Evolutionary conservation across 2,113 vertebrate genomes (phyloP).

Genomic region (Zosterops borbonicus): DNA sequence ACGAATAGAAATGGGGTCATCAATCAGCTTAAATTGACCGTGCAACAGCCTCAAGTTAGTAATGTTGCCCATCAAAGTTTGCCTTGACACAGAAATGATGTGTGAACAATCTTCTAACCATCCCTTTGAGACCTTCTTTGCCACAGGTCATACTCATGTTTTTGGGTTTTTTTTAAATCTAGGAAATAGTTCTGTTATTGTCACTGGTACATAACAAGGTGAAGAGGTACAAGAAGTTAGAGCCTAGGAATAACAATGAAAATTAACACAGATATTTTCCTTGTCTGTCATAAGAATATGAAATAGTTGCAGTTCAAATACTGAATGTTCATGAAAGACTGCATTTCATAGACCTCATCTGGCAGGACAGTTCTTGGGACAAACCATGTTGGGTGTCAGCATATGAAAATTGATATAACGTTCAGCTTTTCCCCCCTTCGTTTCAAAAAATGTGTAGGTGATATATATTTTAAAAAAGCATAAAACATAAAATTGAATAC

Average conservation of each 20-base stretch:
- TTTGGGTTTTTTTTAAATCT: background rate
- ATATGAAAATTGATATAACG: background rate
- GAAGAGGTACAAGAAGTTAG: background rate
- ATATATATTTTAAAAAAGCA: background rate
- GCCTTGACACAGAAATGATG: background rate
- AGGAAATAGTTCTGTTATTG: background rate
- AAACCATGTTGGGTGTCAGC: background rate
- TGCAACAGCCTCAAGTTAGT: background rate
- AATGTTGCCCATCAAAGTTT: background rate
- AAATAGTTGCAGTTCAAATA: background rate
- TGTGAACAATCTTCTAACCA: background rate
- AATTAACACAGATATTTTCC: background rate
- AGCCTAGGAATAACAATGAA: background rate
- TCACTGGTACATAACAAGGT: background rate
- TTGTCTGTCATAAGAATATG: background rate
- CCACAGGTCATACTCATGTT: background rate
- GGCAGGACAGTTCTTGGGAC: background rate
- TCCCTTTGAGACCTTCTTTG: background rate
- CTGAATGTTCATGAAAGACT: background rate
- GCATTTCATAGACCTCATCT: background rate
- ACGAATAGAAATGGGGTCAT: background rate
- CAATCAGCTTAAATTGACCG: slow-evolving; percentile 13
- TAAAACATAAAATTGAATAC: background rate
- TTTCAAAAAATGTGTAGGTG: background rate
- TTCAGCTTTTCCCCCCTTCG: background rate